Percentiles rank a stretch among this genome's conserved stretches.
These are phyloP conservation scores for Stegostoma tigrinum DNA, from an alignment of 2,113 vertebrate genomes.

Conservation along the genomic window DNA sequence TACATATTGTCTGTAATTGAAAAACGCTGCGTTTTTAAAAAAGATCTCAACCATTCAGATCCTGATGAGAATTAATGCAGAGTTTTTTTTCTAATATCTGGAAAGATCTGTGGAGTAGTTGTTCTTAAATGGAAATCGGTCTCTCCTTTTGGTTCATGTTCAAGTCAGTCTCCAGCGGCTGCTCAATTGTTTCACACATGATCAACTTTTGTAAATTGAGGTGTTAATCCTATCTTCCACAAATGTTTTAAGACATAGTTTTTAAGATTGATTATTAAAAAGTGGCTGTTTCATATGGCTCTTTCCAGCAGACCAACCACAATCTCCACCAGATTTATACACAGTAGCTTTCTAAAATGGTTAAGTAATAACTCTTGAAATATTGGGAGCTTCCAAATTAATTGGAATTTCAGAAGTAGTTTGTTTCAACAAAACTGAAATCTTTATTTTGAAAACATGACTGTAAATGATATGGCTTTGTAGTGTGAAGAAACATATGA, in stretches of 20 bases:
- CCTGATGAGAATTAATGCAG: neutral
- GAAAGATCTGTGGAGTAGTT: neutral
- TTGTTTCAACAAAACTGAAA: neutral
- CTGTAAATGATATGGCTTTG: neutral
- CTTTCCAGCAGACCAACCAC: neutral
- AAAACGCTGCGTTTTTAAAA: neutral
- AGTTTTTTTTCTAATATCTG: neutral
- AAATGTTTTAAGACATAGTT: neutral
- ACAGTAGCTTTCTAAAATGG: neutral
- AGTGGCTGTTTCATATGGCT: neutral
- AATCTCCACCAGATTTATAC: neutral
- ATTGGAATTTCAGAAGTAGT: neutral
- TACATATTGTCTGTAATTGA: neutral
- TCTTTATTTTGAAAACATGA: neutral
- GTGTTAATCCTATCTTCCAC: neutral
- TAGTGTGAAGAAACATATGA: neutral
- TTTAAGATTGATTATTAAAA: neutral
- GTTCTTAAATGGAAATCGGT: neutral
- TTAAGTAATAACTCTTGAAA: neutral
- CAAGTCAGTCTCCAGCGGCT: neutral
- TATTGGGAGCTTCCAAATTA: neutral
- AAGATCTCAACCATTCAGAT: neutral
- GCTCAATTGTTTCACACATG: neutral
- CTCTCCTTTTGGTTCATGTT: neutral
- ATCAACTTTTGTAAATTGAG: neutral